Evolutionary conservation across 2,888 invertebrate genomes (phyloP).

Genomic region (Cantharis flavilabris): DNA sequence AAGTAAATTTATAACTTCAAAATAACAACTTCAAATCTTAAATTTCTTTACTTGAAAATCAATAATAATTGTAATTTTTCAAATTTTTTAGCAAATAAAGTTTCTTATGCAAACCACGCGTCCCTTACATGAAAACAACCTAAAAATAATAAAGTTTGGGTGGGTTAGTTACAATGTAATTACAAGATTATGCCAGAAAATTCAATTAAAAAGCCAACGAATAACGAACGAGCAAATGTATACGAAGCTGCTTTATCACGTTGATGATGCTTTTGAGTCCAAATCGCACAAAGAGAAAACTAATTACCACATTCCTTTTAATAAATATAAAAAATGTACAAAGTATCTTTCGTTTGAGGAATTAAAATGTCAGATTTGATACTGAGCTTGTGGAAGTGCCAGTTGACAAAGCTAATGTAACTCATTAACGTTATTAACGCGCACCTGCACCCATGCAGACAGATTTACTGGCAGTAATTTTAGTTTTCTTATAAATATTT

Average conservation of each 20-base stretch:
- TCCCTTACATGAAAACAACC: not conserved
- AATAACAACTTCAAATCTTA: too few relatives aligned
- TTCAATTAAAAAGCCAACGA: slow-evolving; percentile 1
- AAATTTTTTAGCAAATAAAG: not conserved
- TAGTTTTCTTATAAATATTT: not conserved
- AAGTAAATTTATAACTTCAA: too few relatives aligned
- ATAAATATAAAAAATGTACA: not conserved
- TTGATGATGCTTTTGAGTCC: not conserved
- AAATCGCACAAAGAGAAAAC: not conserved
- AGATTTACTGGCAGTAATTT: not conserved
- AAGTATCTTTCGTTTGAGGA: not conserved
- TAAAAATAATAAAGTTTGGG: slow-evolving; percentile 13
- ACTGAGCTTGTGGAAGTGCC: not conserved
- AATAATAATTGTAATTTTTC: too few relatives aligned
- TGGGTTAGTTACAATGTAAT: slow-evolving; percentile 15
- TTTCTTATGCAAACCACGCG: not conserved
- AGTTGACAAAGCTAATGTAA: not conserved
- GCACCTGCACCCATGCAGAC: not conserved
- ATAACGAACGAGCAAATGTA: not conserved
- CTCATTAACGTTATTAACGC: not conserved
- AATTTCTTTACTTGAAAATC: too few relatives aligned
- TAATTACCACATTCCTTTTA: not conserved
- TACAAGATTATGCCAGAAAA: slow-evolving; percentile 4
- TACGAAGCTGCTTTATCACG: not conserved
- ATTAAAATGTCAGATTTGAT: not conserved